Evolutionary conservation across 2,113 vertebrate species (phyloP).

Genomic region (Pseudorasbora parva): DNA sequence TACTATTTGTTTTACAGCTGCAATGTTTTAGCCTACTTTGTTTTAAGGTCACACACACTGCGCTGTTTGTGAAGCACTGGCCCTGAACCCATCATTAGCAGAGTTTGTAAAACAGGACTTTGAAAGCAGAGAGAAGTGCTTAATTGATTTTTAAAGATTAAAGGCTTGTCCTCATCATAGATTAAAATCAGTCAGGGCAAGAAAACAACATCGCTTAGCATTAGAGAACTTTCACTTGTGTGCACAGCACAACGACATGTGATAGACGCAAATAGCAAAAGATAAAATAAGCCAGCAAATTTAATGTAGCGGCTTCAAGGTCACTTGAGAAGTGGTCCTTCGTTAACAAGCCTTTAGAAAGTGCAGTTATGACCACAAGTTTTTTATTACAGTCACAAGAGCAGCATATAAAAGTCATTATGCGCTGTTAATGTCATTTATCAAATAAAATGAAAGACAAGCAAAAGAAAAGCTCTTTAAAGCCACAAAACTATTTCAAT

Average conservation of each 20-base stretch:
- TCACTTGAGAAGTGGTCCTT: slow-evolving; percentile 25
- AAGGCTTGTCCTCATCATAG: slow-evolving; percentile 8
- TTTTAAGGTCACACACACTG: slow-evolving; percentile 20
- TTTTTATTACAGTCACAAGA: slow-evolving; percentile 61
- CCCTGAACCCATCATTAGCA: slow-evolving; percentile 29
- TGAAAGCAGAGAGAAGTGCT: not conserved
- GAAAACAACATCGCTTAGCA: slow-evolving; percentile 36
- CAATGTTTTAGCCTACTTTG: slow-evolving; percentile 45
- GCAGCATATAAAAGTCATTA: slow-evolving; percentile 59
- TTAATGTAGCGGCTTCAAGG: slow-evolving; percentile 47
- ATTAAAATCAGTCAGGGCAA: slow-evolving; percentile 12
- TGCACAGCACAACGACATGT: slow-evolving; percentile 35
- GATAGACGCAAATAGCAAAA: slow-evolving; percentile 46
- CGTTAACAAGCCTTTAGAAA: slow-evolving; percentile 54
- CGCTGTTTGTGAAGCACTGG: not conserved
- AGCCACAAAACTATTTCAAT: slow-evolving; percentile 46
- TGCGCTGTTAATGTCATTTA: slow-evolving; percentile 56
- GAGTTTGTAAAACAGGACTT: slow-evolving; percentile 28
- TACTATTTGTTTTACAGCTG: slow-evolving; percentile 39
- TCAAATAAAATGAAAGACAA: slow-evolving; percentile 45
- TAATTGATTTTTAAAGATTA: slow-evolving; percentile 40
- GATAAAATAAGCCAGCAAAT: slow-evolving; percentile 46
- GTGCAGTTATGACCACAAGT: slow-evolving; percentile 51
- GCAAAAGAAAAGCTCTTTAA: slow-evolving; percentile 37
- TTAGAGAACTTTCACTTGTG: slow-evolving; percentile 26